Evolutionary conservation across 2,113 vertebrate genomes (phyloP).

Genomic region (Helogale parvula): DNA sequence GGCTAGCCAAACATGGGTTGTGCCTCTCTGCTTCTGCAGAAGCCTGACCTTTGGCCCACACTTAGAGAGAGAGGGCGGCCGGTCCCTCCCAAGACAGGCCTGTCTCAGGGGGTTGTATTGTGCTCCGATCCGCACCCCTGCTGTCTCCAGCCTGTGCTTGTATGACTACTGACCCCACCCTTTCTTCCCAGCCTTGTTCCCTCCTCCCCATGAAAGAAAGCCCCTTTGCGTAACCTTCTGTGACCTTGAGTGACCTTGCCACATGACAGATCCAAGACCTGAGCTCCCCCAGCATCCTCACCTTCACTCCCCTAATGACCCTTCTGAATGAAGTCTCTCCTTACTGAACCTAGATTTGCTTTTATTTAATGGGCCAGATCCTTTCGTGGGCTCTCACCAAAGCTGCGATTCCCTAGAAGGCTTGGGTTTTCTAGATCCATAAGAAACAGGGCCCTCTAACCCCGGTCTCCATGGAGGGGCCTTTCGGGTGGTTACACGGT

Average conservation of each 20-base stretch:
- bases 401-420: neutral
- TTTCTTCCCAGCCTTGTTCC: neutral
- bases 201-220: neutral
- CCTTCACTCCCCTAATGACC: neutral
- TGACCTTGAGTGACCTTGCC: no score
- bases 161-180: neutral
- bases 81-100: no score
- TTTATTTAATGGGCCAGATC: accelerated
- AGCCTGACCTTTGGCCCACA: neutral
- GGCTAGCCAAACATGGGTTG: neutral
- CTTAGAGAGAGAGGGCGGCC: accelerated
- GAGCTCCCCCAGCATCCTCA: neutral
- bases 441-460: accelerated
- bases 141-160: no score
- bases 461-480: neutral
- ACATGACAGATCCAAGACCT: neutral
- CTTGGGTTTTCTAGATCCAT: accelerated
- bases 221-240: no score
- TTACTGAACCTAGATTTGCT: neutral
- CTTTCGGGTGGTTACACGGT: neutral
- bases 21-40: neutral
- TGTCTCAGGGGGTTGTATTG: accelerated
- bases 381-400: neutral
- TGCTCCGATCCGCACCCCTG: accelerated
- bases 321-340: neutral